Evolutionary conservation across 2,113 vertebrate species (phyloP).

Genomic region (Phylloscopus trochiloides): DNA sequence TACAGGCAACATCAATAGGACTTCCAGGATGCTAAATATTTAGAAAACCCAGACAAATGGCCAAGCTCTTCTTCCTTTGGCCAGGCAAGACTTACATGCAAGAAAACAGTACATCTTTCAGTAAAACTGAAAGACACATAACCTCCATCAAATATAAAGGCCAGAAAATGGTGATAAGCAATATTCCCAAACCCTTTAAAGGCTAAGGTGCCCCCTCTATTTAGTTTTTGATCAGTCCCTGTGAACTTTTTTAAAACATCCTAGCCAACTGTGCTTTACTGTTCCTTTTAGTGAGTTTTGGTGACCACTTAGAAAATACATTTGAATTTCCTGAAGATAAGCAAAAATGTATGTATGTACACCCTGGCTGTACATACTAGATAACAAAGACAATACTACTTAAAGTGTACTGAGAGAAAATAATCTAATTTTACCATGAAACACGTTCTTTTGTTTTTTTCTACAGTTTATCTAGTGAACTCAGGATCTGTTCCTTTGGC

Average conservation of each 20-base stretch:
- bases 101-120: background rate
- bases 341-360: background rate
- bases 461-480: background rate
- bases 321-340: background rate
- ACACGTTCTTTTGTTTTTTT: background rate
- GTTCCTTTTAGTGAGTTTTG: background rate
- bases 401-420: background rate
- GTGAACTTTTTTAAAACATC: background rate
- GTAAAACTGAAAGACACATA: background rate
- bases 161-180: background rate
- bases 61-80: background rate
- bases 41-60: background rate
- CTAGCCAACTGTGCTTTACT: background rate
- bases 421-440: background rate
- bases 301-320: background rate
- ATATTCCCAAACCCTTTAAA: background rate
- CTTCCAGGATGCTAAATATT: background rate
- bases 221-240: background rate
- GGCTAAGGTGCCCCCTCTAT: background rate
- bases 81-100: background rate
- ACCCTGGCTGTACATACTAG: background rate
- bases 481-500: background rate
- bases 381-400: background rate
- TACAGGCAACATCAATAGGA: background rate
- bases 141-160: background rate